Conservation (phyloP, 2,113 vertebrate species). For the Onychostruthus taczanowskii region DNA sequence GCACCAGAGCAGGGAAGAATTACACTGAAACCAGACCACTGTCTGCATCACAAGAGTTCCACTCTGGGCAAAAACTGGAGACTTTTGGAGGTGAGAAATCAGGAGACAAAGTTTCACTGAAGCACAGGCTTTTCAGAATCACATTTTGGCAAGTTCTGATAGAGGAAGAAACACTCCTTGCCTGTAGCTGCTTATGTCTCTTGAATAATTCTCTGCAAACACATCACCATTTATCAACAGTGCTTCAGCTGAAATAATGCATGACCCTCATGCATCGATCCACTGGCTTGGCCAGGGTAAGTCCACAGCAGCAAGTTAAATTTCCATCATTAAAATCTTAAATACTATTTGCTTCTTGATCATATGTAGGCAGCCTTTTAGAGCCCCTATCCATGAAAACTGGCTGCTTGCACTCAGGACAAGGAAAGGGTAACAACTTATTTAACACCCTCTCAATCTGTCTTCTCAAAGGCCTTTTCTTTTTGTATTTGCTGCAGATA, state of each 20-base stretch:
- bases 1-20: neutral
- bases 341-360: neutral
- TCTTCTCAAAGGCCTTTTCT: constrained; percentile 37
- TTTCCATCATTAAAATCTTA: neutral
- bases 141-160: neutral
- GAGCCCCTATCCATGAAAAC: neutral
- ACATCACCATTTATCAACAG: neutral
- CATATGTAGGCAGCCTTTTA: neutral
- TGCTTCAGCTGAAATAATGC: neutral
- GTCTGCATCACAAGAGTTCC: neutral
- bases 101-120: neutral
- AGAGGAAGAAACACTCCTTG: neutral
- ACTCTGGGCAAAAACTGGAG: neutral
- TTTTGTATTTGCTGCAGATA: neutral
- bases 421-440: constrained; percentile 24
- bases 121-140: neutral
- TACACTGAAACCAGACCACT: neutral
- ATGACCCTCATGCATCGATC: neutral
- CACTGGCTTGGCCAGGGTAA: neutral
- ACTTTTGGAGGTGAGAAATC: neutral
- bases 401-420: neutral
- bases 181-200: neutral
- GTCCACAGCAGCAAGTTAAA: neutral
- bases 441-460: constrained; percentile 7
- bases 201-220: neutral